Evolutionary conservation across 1,140 invertebrate genomes (phyloP), one percentile per base, ranked within the genome.

Genomic region (Heterodera carotae): DNA sequence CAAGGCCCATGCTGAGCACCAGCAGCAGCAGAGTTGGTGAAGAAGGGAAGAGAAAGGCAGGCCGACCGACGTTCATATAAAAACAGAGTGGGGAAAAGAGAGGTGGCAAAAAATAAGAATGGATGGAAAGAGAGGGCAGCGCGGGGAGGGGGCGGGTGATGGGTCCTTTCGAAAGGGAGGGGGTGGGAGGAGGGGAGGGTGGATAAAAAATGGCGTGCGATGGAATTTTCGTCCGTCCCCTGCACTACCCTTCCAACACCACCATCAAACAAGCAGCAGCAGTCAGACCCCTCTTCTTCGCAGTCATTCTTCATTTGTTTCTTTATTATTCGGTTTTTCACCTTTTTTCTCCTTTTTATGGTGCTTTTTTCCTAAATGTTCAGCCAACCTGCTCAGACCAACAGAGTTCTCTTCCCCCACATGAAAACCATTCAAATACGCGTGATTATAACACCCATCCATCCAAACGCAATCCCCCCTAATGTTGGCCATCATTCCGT

Each of bases 201-300:
- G 12, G 18, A 43, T 53, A 70, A 70, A 70, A 70, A 39, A 70
- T 18, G 59, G 25, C 48, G 69, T 33, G 43, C 43, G 59, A 31
- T 70, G 27, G 33, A 56, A 43, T 69, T 70, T 70, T 70, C 31
- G 29, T 25, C 27, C 69, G 59, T 43, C 22, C 34, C 36, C 43
- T 70, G n/a, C 1, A 33, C n/a, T 43, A 18, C 34, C 22, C 34
- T 70, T 43, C 6, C 43, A 43, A 22, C 12, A 29, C 48, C 48
- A 10, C 29, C 67, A n/a, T 25, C 29, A 36, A 67, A 36, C 39
- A 69, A n/a, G 68, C 68, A 31, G 27, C 68, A 69, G 31, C n/a
- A 39, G 36, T 39, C 10, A n/a, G n/a, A n/a, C n/a, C n/a, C n/a
- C n/a, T 43, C 48, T 53, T 2, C 48, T 53, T 22, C 48, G n/a